Conservation (phyloP, 2,113 vertebrate species). For the Bufo gargarizans region DNA sequence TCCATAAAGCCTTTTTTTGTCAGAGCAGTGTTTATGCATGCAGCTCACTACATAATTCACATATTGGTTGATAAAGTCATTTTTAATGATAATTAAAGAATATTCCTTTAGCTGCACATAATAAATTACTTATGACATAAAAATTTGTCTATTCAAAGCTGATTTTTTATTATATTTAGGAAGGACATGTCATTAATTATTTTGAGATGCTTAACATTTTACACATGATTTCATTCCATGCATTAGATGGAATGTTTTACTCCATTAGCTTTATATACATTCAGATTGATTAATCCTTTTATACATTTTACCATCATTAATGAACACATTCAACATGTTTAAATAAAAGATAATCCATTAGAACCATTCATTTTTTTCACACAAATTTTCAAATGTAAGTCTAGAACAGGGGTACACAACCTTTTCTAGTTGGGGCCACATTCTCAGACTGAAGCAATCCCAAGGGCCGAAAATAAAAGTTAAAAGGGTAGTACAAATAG, state of each 20-base stretch:
- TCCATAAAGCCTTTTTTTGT: too few relatives aligned
- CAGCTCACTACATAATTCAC: not conserved
- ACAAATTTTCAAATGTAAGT: too few relatives aligned
- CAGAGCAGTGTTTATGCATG: not conserved
- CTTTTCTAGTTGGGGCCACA: too few relatives aligned
- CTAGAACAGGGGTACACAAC: too few relatives aligned
- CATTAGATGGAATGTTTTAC: not conserved
- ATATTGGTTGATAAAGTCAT: not conserved
- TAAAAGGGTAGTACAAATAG: too few relatives aligned
- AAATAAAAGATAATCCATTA: not conserved
- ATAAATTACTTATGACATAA: not conserved
- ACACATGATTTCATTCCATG: not conserved
- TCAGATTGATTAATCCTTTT: constrained; percentile 4
- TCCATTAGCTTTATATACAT: constrained; percentile 21
- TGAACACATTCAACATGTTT: not conserved
- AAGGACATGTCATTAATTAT: not conserved
- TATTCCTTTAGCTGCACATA: not conserved
- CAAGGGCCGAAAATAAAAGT: too few relatives aligned
- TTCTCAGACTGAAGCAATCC: too few relatives aligned
- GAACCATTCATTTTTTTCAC: not conserved
- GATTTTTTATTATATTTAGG: not conserved
- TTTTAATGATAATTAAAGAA: not conserved
- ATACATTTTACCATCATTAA: not conserved
- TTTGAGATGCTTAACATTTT: constrained; percentile 14
- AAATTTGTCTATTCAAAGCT: not conserved